Evolutionary conservation across 1,140 invertebrate species (phyloP), one percentile per base, ranked within the genome.

Genomic region (Macrostomum lignano): DNA sequence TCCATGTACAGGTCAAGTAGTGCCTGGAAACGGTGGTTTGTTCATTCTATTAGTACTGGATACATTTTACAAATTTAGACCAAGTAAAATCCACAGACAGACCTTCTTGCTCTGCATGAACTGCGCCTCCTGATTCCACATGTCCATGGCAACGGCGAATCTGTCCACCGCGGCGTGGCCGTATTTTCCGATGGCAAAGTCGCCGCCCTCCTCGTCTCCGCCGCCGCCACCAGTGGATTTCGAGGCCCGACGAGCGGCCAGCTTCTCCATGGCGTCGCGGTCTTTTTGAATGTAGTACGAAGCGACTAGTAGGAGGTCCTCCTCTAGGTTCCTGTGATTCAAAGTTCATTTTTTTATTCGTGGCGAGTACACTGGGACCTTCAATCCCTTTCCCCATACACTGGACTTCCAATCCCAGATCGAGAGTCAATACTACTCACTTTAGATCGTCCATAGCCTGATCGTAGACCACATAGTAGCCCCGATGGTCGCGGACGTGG

Each of bases 1-100:
- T 58, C 53, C 32, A 46, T 39, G 38, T 55, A 58, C 35, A 52
- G 53, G 31, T 56, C 51, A 11, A 58, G 11, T 26, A 58, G 36
- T 51, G 56, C n/a, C n/a, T n/a, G n/a, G n/a, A n/a, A n/a, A n/a
- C n/a, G n/a, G n/a, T n/a, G n/a, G n/a, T n/a, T n/a, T n/a, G n/a
- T n/a, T n/a, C n/a, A n/a, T n/a, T n/a, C n/a, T n/a, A n/a, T n/a
- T n/a, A n/a, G n/a, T n/a, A n/a, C n/a, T n/a, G n/a, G n/a, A n/a
- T n/a, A n/a, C n/a, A n/a, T n/a, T n/a, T n/a, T n/a, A n/a, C n/a
- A n/a, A n/a, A n/a, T 31, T 28, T 33, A 23, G 13, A 15, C 7
- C 34, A 24, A 9, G 17, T 11, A 29, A 36, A 15, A 9, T 21
- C 7, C 6, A 17, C 9, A 9, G 9, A 34, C 40, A 33, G 55